Percentiles rank a stretch among this genome's conserved stretches.
Conservation (phyloP, 2,797 vertebrate species). For the Pyrocephalus nanus region DNA sequence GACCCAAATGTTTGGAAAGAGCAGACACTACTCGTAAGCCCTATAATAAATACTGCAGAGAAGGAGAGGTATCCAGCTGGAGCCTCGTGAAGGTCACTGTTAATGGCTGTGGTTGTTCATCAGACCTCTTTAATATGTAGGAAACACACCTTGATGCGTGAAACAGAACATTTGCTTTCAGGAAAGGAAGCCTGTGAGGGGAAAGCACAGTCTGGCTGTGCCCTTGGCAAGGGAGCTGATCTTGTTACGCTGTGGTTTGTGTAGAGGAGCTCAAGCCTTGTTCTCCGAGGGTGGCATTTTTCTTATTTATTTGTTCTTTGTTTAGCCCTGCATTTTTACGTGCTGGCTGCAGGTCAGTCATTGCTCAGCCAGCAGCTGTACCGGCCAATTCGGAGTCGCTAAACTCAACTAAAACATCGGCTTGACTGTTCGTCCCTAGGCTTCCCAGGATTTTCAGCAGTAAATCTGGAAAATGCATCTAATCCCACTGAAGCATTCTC, state of each 20-base stretch:
- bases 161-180: background rate
- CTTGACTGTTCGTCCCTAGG: background rate
- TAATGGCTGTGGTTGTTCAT: background rate
- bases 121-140: background rate
- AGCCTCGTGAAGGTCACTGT: background rate
- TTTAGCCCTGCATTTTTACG: background rate
- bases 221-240: background rate
- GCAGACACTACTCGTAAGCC: background rate
- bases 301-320: constrained; percentile 20
- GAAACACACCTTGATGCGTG: background rate
- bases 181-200: background rate
- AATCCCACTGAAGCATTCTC: background rate
- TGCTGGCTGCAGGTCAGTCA: background rate
- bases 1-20: background rate
- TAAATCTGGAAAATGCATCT: constrained; percentile 43
- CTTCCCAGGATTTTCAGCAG: constrained; percentile 36
- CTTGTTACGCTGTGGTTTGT: background rate
- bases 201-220: background rate
- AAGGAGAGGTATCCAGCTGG: background rate
- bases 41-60: background rate
- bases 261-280: background rate
- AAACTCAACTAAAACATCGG: background rate
- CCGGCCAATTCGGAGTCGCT: background rate
- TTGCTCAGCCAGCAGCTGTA: constrained; percentile 41
- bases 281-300: constrained; percentile 26